Evolutionary conservation across 2,797 vertebrate genomes (phyloP), one percentile per base, ranked within the genome.

Genomic region (Bovichtus diacanthus): DNA sequence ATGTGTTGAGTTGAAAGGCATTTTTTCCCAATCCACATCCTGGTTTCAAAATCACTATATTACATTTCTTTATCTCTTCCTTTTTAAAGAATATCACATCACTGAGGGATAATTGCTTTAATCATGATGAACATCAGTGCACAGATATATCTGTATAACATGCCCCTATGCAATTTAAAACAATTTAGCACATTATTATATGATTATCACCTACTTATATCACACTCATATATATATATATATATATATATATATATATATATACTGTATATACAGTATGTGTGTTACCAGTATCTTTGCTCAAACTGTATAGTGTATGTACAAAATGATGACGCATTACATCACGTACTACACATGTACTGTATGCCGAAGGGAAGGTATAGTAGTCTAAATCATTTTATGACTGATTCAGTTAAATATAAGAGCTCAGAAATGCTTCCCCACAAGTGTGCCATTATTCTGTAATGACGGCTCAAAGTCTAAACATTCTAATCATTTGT

Each of bases 401-500:
- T 27, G 31, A 74, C 61, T 25, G 69, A 43, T 53, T 74, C 54
- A 70, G 65, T 4, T 68, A 31, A 80, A 78, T 21, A 60, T 46
- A 67, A 55, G 29, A 71, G 44, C 34, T 64, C 41, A 64, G 56
- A 77, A 77, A 62, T 49, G 54, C 70, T 81, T 80, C 72, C 56
- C 43, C 47, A 64, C 50, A 29, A 70, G 56, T 53, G 27, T 61
- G 71, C 80, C 59, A 81, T 87, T 92, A 81, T 88, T 84, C 69
- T 62, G 47, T 75, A 34, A 77, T 65, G 43, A 81, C 15, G 13
- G 49, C 67, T 77, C 68, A 61, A 56, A 66, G 69, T 80, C 41
- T 74, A 55, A 27, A 76, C 44, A 38, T 64, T 54, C 58, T 75
- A 82, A 88, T 88, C 71, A 84, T 85, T 79, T 77, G 70, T 61